Evolutionary conservation across 2,113 vertebrate genomes (phyloP), one percentile per base, ranked within the genome.

Genomic region (Oxyruncus cristatus): DNA sequence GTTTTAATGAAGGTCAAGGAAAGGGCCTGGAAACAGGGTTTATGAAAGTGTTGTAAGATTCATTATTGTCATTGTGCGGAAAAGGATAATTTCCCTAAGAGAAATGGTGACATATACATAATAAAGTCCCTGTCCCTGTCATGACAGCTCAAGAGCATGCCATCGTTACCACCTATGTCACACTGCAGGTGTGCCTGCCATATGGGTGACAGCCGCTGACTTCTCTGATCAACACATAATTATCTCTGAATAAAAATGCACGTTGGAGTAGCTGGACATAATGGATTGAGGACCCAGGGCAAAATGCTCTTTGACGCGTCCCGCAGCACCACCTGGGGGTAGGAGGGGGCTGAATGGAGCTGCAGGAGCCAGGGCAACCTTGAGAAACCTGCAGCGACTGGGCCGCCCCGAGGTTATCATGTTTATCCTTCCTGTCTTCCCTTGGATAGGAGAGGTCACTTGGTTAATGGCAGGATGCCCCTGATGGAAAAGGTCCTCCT

Each of bases 191-290:
- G 98, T 98, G 97, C 98, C 98, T 98, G 97, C 98, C 98, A 92
- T 97, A 97, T 98, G 98, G 98, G 97, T 99, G 98, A 98, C 98
- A 98, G 98, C 97, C 95, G 79, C 96, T 97, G 98, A 98, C 97
- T 98, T 97, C 97, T 98, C 97, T 98, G 98, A 98, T 98, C 97
- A 98, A 98, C 97, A 98, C 98, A 98, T 98, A 99, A 99, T 99
- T 98, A 98, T 98, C 98, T 98, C 97, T 97, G 98, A 98, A 99
- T 98, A 98, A 98, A 98, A 97, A 97, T 98, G 98, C 93, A 88
- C 97, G 68, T 96, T 76, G 95, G 97, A 97, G 96, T 96, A 94
- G 97, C 97, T 97, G 97, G 98, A 98, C 98, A 97, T 99, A 98
- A 99, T 99, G 98, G 98, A 99, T 99, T 98, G 98, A 98, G 98